Conservation (phyloP, 2,797 vertebrate species). For the Ctenopoma multispine region DNA sequence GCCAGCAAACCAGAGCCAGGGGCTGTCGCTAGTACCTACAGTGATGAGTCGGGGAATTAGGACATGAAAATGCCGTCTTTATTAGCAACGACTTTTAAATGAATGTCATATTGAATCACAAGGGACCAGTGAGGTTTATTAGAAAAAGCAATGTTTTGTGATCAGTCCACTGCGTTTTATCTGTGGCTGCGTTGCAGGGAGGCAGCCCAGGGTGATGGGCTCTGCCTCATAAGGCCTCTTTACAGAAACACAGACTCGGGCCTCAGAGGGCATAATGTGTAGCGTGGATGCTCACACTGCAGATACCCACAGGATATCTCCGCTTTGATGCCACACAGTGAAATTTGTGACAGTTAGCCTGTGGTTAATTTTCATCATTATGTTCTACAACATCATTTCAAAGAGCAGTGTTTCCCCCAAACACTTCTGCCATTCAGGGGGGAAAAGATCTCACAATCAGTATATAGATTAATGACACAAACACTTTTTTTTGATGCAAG, state of each 20-base stretch:
- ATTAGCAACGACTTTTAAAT: conserved; percentile 81
- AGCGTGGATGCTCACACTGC: conserved; percentile 55
- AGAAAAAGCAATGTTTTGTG: conserved; percentile 67
- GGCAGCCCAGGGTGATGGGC: conserved; percentile 53
- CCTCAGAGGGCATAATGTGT: conserved; percentile 57
- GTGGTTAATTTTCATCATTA: conserved; percentile 62
- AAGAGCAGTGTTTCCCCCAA: conserved; percentile 42
- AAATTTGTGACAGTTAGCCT: conserved; percentile 55
- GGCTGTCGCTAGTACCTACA: conserved; percentile 76
- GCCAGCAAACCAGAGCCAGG: conserved; percentile 61
- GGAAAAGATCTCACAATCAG: conserved; percentile 4
- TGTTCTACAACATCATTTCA: conserved; percentile 56
- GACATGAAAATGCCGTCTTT: conserved; percentile 76
- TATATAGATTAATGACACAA: conserved; percentile 49
- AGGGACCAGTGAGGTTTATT: conserved; percentile 65
- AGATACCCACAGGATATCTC: conserved; percentile 65
- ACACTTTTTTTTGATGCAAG: conserved; percentile 17
- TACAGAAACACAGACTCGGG: conserved; percentile 28
- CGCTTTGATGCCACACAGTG: conserved; percentile 54
- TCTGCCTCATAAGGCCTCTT: conserved; percentile 21
- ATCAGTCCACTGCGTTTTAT: conserved; percentile 68
- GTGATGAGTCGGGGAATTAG: conserved; percentile 76
- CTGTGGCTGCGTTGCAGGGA: conserved; percentile 11
- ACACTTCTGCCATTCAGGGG: conserved; percentile 13
- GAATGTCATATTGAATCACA: conserved; percentile 80